phyloP scores from a whole-genome alignment of 2,888 invertebrate species.

The Ecdyonurus torrentis region DNA sequence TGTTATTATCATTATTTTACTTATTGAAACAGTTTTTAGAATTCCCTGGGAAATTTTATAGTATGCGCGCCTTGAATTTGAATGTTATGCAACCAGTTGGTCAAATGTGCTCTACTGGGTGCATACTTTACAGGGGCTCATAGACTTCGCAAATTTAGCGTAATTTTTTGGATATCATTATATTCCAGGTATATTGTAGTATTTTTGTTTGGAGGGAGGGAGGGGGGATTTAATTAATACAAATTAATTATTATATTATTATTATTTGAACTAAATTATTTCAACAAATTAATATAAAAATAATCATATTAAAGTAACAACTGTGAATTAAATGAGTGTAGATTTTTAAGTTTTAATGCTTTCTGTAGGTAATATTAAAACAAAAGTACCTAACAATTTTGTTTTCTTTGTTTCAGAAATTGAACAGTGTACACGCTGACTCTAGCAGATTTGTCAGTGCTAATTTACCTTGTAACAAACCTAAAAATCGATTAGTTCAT shows the following conservation, averaged over 20 bases:
- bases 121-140: too few species aligned
- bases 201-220: background rate
- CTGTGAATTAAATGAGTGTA: too few species aligned
- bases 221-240: background rate
- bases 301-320: too few species aligned
- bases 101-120: too few species aligned
- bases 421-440: conserved; percentile 85
- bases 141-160: too few species aligned
- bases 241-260: background rate
- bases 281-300: background rate
- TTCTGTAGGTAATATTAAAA: background rate
- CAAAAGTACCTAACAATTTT: background rate
- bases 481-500: conserved; percentile 95
- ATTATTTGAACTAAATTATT: background rate
- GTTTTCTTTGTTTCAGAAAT: conserved; percentile 38
- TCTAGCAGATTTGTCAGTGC: conserved; percentile 90
- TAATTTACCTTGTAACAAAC: conserved; percentile 91
- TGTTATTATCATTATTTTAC: too few species aligned
- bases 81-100: too few species aligned
- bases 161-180: too few species aligned
- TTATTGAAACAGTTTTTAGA: too few species aligned
- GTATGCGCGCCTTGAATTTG: too few species aligned
- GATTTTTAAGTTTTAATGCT: background rate
- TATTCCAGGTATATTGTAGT: background rate
- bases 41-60: too few species aligned